Percentiles rank a stretch among this genome's conserved stretches.
These are phyloP conservation scores for Corydoras maculifer DNA, from an alignment of 2,113 vertebrate species.

Conservation along the genomic window DNA sequence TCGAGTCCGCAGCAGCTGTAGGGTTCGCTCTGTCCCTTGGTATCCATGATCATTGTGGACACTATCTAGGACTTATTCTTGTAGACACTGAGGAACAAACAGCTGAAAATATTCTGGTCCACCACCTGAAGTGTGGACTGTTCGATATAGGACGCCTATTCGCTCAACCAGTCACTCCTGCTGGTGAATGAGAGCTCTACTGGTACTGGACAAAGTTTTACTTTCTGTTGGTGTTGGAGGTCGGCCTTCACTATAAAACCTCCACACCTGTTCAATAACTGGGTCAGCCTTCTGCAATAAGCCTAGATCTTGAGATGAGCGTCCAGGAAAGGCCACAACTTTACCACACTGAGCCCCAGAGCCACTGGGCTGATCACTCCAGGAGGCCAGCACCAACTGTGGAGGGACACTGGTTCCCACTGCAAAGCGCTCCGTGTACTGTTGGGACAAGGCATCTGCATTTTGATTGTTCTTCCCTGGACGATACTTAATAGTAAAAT, in stretches of 20 bases:
- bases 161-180: not conserved
- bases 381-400: not conserved
- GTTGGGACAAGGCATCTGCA: not conserved
- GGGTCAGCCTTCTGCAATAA: not conserved
- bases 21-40: not conserved
- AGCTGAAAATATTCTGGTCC: not conserved
- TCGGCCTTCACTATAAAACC: not conserved
- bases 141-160: not conserved
- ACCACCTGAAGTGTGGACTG: not conserved
- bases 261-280: not conserved
- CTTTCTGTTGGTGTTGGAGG: not conserved
- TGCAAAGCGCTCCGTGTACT: not conserved
- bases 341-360: not conserved
- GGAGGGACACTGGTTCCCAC: not conserved
- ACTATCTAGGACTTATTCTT: not conserved
- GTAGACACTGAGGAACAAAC: not conserved
- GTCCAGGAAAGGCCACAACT: not conserved
- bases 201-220: not conserved
- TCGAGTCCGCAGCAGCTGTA: not conserved
- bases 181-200: not conserved
- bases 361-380: not conserved
- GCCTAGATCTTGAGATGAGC: not conserved
- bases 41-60: not conserved
- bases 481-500: not conserved
- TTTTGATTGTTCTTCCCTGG: not conserved